A percentile compares a stretch with the other conserved stretches of the same genome.
phyloP scores from a whole-genome alignment of 2,888 invertebrate species.

The Andrena bucephala region DNA sequence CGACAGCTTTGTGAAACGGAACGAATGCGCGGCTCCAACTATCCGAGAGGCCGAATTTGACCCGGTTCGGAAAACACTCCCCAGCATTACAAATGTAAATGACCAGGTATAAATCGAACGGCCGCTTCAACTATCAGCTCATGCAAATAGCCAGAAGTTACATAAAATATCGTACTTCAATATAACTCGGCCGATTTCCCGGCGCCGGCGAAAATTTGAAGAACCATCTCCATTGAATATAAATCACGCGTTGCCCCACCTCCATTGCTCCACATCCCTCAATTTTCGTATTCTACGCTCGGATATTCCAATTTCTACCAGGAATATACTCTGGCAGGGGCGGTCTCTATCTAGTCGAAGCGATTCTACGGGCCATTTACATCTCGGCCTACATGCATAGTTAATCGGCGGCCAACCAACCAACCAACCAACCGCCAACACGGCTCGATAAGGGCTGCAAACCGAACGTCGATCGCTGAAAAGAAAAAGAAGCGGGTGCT shows the following conservation, averaged over 20 bases:
- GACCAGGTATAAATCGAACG: constrained; percentile 27
- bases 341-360: constrained; percentile 21
- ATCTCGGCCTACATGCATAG: constrained; percentile 43
- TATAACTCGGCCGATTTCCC: constrained; percentile 55
- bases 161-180: constrained; percentile 57
- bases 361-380: constrained; percentile 37
- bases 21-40: not conserved
- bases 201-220: constrained; percentile 52
- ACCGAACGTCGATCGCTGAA: not conserved
- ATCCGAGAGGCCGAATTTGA: not conserved
- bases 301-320: constrained; percentile 48
- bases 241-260: constrained; percentile 44
- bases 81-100: constrained; percentile 34
- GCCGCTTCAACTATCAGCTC: constrained; percentile 27
- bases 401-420: constrained; percentile 26
- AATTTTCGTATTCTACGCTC: constrained; percentile 49
- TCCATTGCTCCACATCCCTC: not conserved
- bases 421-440: constrained; percentile 9
- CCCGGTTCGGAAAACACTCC: constrained; percentile 25
- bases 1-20: not conserved
- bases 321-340: constrained; percentile 22
- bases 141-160: constrained; percentile 51
- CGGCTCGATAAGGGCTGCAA: constrained; percentile 13
- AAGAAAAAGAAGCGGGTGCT: not conserved
- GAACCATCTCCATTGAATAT: constrained; percentile 60